These are phyloP conservation scores for Acrocephalus kingi DNA, from an alignment of 2,113 vertebrate species.

Conservation along the genomic window DNA sequence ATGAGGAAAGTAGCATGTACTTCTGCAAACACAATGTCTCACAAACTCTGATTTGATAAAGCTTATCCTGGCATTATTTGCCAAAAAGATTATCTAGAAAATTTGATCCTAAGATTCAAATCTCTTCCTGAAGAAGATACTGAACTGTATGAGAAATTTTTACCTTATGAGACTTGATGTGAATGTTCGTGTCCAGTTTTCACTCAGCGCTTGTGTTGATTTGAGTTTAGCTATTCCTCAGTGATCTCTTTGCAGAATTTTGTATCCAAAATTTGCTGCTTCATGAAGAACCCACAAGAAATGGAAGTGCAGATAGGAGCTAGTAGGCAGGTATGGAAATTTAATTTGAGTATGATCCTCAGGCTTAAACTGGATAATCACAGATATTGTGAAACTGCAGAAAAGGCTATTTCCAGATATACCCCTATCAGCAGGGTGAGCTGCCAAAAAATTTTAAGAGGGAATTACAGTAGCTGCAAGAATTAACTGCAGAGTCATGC, in stretches of 20 bases:
- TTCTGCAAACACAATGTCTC: not conserved
- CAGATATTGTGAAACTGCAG: not conserved
- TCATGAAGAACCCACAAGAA: not conserved
- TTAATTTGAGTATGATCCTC: not conserved
- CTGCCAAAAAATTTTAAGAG: slow-evolving; percentile 38
- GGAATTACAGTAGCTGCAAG: slow-evolving; percentile 44
- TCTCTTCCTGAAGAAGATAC: not conserved
- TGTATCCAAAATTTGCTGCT: not conserved
- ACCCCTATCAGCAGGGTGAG: slow-evolving; percentile 14
- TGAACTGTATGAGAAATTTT: not conserved
- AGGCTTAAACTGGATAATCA: not conserved
- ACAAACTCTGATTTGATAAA: not conserved
- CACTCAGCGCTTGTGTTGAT: rapidly evolving
- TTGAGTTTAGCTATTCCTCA: not conserved
- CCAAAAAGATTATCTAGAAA: not conserved
- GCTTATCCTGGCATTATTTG: not conserved
- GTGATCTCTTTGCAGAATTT: not conserved
- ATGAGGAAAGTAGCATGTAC: not conserved
- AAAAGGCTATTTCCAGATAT: slow-evolving; percentile 36
- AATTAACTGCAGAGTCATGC: slow-evolving; percentile 64
- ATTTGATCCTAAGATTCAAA: not conserved
- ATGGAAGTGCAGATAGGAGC: not conserved
- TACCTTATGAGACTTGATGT: not conserved
- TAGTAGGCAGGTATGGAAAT: slow-evolving; percentile 43
- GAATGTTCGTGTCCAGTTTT: not conserved